phyloP scores from a whole-genome alignment of 2,888 invertebrate species.

The Epinotia demarniana region DNA sequence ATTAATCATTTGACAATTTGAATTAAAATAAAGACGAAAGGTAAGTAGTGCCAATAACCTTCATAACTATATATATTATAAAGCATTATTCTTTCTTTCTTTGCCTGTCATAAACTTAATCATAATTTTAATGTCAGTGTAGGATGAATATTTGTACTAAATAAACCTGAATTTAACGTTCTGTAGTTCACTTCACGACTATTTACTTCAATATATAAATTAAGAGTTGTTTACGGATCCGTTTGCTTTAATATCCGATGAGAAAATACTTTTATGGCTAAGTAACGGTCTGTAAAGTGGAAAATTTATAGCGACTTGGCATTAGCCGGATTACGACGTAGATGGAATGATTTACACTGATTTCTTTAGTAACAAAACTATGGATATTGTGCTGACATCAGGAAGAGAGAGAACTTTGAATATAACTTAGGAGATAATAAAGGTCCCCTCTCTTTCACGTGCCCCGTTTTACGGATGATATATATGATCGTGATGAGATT shows the following conservation, averaged over 20 bases:
- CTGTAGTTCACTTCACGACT: slow-evolving; percentile 5
- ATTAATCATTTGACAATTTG: too few species aligned
- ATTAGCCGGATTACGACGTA: slow-evolving; percentile 37
- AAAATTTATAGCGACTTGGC: slow-evolving; percentile 39
- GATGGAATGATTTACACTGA: slow-evolving; percentile 16
- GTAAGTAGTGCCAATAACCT: too few species aligned
- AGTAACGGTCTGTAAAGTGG: slow-evolving; percentile 41
- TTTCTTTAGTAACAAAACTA: slow-evolving; percentile 19
- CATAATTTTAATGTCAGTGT: too few species aligned
- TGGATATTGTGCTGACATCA: neutral
- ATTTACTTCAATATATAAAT: slow-evolving; percentile 39
- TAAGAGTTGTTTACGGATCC: slow-evolving; percentile 28
- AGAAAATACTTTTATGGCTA: slow-evolving; percentile 36
- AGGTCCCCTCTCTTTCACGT: neutral
- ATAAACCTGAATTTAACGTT: slow-evolving; percentile 1
- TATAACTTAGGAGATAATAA: neutral
- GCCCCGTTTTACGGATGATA: too few species aligned
- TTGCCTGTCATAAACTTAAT: too few species aligned
- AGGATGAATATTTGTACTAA: neutral
- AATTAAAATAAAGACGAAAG: too few species aligned
- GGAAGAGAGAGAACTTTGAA: neutral
- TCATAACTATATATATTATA: too few species aligned
- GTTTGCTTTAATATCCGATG: slow-evolving; percentile 40
- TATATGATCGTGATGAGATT: too few species aligned
- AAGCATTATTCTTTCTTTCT: too few species aligned